These are phyloP conservation scores for Drosophila austrosaltans DNA, from an alignment of 2,888 invertebrate species.

Conservation along the genomic window DNA sequence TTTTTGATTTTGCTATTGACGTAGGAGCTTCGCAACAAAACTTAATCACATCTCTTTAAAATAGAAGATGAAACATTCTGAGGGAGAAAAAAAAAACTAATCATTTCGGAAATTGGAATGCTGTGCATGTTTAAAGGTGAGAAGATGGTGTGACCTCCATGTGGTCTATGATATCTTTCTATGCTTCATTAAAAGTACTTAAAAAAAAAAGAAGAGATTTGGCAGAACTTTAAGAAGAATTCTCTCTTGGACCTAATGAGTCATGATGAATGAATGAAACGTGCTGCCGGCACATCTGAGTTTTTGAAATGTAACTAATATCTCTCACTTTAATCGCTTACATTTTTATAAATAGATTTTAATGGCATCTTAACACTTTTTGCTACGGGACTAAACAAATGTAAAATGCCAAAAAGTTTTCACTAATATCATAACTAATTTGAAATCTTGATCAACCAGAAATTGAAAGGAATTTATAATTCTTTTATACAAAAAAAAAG, in stretches of 20 bases:
- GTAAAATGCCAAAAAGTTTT: neutral
- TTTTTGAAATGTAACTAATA: neutral
- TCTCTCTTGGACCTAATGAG: neutral
- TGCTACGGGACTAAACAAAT: neutral
- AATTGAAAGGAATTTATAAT: constrained; percentile 10
- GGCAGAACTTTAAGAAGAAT: neutral
- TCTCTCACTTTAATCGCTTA: neutral
- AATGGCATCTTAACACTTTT: neutral
- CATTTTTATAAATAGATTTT: constrained; percentile 1
- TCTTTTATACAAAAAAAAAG: neutral
- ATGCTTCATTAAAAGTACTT: neutral
- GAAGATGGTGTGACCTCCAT: constrained; percentile 40
- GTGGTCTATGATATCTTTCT: constrained; percentile 1
- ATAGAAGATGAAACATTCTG: constrained; percentile 72
- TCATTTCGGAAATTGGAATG: constrained; percentile 1
- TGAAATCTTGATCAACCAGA: constrained; percentile 2
- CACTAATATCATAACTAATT: neutral
- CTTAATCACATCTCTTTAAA: constrained; percentile 68
- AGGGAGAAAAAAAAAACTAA: constrained; percentile 7
- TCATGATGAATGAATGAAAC: neutral
- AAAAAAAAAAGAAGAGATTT: neutral
- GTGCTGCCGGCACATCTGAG: neutral
- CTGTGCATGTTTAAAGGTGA: constrained; percentile 63
- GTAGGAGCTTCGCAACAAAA: constrained; percentile 39
- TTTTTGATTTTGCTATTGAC: constrained; percentile 35